Evolutionary conservation across 2,113 vertebrate genomes (phyloP).

Genomic region (Neoarius graeffei): DNA sequence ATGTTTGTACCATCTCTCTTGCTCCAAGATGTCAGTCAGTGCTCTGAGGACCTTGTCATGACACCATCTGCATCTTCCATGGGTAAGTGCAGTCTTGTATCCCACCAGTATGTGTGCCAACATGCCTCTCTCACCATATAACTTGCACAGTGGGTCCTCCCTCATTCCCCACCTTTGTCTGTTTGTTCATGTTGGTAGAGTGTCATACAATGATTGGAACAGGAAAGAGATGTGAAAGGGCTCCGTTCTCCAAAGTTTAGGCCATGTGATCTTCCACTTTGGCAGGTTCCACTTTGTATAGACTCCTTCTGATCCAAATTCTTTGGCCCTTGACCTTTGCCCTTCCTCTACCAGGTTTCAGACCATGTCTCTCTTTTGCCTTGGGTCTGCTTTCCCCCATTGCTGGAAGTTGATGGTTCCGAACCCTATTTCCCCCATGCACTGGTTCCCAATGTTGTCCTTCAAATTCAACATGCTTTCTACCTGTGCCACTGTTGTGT

Average conservation of each 20-base stretch:
- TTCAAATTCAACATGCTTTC: slow-evolving; percentile 9
- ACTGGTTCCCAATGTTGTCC: slow-evolving; percentile 6
- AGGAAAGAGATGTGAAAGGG: slow-evolving; percentile 35
- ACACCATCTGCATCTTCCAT: neutral
- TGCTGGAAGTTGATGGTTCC: slow-evolving; percentile 26
- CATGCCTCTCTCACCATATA: neutral
- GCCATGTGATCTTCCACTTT: slow-evolving; percentile 13
- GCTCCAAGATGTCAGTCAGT: slow-evolving; percentile 19
- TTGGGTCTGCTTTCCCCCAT: slow-evolving; percentile 13
- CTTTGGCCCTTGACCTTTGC: neutral
- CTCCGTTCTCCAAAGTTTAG: slow-evolving; percentile 21
- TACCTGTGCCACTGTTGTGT: slow-evolving; percentile 17
- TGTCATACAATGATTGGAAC: slow-evolving; percentile 8
- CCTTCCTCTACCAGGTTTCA: slow-evolving; percentile 1
- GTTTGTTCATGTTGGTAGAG: slow-evolving; percentile 5
- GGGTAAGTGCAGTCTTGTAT: slow-evolving; percentile 20
- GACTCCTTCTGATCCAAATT: slow-evolving; percentile 16
- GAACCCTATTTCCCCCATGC: slow-evolving; percentile 9
- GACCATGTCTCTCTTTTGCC: slow-evolving; percentile 13
- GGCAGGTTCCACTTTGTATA: slow-evolving; percentile 46
- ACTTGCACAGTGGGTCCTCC: neutral
- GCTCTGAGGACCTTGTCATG: slow-evolving; percentile 6
- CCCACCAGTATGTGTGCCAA: slow-evolving; percentile 6
- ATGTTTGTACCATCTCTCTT: neutral
- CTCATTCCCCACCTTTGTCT: neutral